phyloP scores from a whole-genome alignment of 2,888 invertebrate genomes.

The Drosophila borealis region DNA sequence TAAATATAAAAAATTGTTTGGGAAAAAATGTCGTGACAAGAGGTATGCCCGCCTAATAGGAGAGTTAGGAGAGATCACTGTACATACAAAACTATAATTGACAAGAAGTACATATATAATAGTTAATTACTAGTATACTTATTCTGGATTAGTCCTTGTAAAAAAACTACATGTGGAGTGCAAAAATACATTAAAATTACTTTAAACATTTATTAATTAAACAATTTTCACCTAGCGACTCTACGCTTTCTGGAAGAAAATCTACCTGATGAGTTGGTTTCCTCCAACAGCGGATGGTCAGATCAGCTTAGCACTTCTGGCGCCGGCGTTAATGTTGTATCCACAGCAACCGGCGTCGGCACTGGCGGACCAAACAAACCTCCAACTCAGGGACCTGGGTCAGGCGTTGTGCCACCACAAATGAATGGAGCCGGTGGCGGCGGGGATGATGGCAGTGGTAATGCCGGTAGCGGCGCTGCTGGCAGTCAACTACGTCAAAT shows the following conservation, averaged over 20 bases:
- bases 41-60: too few relatives aligned
- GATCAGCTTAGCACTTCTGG: slow-evolving; percentile 87
- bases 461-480: slow-evolving; percentile 42
- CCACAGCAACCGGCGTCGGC: slow-evolving; percentile 75
- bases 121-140: too few relatives aligned
- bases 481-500: slow-evolving; percentile 84
- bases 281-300: slow-evolving; percentile 90
- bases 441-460: slow-evolving; percentile 56
- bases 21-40: too few relatives aligned
- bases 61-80: too few relatives aligned
- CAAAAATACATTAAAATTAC: too few relatives aligned
- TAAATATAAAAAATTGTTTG: too few relatives aligned
- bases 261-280: slow-evolving; percentile 95
- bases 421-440: slow-evolving; percentile 88
- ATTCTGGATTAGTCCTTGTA: too few relatives aligned
- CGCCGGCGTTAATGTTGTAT: slow-evolving; percentile 85
- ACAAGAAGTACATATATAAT: too few relatives aligned
- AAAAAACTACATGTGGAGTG: background rate
- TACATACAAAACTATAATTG: too few relatives aligned
- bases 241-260: slow-evolving; percentile 95
- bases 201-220: background rate
- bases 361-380: slow-evolving; percentile 87
- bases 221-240: slow-evolving; percentile 86
- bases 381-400: slow-evolving; percentile 93
- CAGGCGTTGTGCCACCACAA: slow-evolving; percentile 87